phyloP scores from a whole-genome alignment of 1,140 invertebrate genomes.

The Drosophila pandora region DNA sequence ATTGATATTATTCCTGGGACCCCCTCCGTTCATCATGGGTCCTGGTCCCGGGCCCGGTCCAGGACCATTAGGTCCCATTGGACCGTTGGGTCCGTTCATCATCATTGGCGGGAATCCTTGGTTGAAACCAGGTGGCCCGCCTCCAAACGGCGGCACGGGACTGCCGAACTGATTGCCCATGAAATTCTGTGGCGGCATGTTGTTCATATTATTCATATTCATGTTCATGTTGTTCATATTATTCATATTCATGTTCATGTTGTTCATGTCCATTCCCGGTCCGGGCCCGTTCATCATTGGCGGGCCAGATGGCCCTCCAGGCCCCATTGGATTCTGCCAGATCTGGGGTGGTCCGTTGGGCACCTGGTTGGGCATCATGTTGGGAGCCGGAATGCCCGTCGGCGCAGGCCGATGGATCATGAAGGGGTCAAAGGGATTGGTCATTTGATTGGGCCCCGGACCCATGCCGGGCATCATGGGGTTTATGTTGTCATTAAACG shows the following conservation, averaged over 20 bases:
- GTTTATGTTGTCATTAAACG: slow-evolving; percentile 57
- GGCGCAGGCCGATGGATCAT: slow-evolving; percentile 30
- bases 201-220: slow-evolving; percentile 11
- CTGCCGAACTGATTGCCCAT: slow-evolving; percentile 70
- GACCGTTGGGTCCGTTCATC: slow-evolving; percentile 49
- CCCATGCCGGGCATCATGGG: slow-evolving; percentile 85
- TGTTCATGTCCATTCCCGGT: slow-evolving; percentile 60
- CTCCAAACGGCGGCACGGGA: slow-evolving; percentile 56
- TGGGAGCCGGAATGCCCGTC: slow-evolving; percentile 15
- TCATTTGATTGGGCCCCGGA: slow-evolving; percentile 67
- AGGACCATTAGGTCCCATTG: slow-evolving; percentile 74
- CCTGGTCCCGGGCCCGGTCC: slow-evolving; percentile 48
- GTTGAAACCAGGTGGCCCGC: slow-evolving; percentile 50
- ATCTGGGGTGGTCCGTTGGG: slow-evolving; percentile 56
- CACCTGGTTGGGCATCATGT: slow-evolving; percentile 33
- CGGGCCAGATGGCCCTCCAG: slow-evolving; percentile 33
- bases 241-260: slow-evolving; percentile 54
- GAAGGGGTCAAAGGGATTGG: slow-evolving; percentile 65
- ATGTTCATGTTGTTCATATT: slow-evolving; percentile 60
- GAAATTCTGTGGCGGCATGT: slow-evolving; percentile 53
- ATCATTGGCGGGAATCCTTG: slow-evolving; percentile 75
- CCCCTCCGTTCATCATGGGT: slow-evolving; percentile 46
- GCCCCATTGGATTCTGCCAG: slow-evolving; percentile 62
- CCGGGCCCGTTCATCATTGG: slow-evolving; percentile 54
- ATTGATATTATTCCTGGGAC: slow-evolving; percentile 52